Percentiles rank a stretch among this genome's conserved stretches.
Evolutionary conservation across 2,113 vertebrate genomes (phyloP).

Genomic region (Crocuta crocuta): DNA sequence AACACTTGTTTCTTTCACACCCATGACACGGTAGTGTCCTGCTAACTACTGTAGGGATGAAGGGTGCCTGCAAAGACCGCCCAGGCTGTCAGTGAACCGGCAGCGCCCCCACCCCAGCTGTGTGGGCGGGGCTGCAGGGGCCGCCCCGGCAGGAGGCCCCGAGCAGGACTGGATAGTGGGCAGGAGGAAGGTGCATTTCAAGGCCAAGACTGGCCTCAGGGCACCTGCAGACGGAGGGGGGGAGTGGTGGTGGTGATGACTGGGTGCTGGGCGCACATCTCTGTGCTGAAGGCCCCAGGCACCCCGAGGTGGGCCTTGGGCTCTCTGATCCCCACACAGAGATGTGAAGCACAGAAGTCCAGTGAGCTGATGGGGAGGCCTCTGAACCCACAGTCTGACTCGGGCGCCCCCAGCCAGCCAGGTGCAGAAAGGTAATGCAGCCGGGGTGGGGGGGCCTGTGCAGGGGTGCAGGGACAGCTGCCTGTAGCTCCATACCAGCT

Average conservation of each 20-base stretch:
- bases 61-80: neutral
- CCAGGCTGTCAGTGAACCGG: neutral
- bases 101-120: neutral
- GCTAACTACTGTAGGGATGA: accelerated
- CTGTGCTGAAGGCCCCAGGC: neutral
- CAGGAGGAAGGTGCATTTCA: neutral
- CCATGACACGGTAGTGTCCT: accelerated
- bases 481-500: neutral
- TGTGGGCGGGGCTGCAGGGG: neutral
- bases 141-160: neutral
- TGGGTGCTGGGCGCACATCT: no score
- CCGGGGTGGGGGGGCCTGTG: neutral
- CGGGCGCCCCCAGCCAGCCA: neutral
- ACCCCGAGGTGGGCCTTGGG: neutral
- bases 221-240: accelerated
- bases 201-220: neutral
- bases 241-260: no score
- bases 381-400: neutral
- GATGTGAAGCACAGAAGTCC: neutral
- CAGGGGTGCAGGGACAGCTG: no score
- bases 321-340: neutral
- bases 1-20: neutral
- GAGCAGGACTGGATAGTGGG: accelerated
- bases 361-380: neutral
- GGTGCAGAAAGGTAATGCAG: neutral